Evolutionary conservation across 2,888 invertebrate genomes (phyloP).

Genomic region (Leptopilina drosophilae): DNA sequence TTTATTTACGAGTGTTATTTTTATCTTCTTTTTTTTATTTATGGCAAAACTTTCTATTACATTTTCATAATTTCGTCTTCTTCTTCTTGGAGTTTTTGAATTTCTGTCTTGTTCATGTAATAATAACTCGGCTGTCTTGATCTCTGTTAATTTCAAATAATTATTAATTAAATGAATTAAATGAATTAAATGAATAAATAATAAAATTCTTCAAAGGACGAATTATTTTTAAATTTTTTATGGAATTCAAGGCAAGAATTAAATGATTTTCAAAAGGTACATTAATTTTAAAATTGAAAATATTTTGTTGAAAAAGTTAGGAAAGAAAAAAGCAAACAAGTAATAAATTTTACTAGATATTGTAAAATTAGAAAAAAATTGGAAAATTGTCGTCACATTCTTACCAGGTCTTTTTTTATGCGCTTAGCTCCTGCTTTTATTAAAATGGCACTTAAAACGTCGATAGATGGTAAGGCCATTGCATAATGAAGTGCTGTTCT

Average conservation of each 20-base stretch:
- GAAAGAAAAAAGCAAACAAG: no score
- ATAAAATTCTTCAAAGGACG: no score
- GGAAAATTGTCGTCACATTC: slow-evolving; percentile 43
- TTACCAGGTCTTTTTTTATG: slow-evolving; percentile 87
- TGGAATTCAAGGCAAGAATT: no score
- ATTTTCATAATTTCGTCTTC: slow-evolving; percentile 81
- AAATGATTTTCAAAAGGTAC: no score
- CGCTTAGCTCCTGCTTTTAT: slow-evolving; percentile 91
- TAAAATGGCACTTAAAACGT: slow-evolving; percentile 87
- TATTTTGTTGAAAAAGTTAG: no score
- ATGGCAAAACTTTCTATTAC: not conserved
- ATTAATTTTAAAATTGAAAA: no score
- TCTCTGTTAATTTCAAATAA: slow-evolving; percentile 77
- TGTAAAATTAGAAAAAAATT: no score
- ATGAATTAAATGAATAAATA: no score
- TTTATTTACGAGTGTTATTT: not conserved
- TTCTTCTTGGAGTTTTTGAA: slow-evolving; percentile 89
- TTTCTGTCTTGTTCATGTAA: slow-evolving; percentile 94
- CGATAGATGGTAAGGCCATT: slow-evolving; percentile 92
- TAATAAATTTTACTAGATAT: no score
- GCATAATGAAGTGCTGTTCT: slow-evolving; percentile 93
- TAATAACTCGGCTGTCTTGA: slow-evolving; percentile 94
- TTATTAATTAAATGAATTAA: no score
- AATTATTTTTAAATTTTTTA: no score
- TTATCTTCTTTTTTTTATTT: not conserved